Evolutionary conservation across 2,113 vertebrate genomes (phyloP).

Genomic region (Vulpes vulpes): DNA sequence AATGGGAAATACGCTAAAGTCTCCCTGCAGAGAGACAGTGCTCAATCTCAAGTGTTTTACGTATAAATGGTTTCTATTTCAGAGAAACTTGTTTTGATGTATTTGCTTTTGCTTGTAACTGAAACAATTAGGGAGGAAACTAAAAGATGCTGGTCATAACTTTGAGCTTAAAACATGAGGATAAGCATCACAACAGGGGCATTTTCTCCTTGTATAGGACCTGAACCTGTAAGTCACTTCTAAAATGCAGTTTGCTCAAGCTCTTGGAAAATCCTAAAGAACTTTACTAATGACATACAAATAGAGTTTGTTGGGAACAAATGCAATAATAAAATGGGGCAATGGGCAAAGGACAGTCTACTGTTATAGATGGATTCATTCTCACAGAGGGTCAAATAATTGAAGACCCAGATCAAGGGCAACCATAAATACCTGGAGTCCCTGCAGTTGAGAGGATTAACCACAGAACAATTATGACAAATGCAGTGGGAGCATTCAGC

Average conservation of each 20-base stretch:
- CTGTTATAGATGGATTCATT: slow-evolving; percentile 62
- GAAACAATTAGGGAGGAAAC: slow-evolving; percentile 28
- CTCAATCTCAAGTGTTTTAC: neutral
- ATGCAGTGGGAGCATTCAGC: neutral
- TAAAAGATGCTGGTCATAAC: neutral
- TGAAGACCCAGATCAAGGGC: slow-evolving; percentile 54
- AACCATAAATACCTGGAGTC: slow-evolving; percentile 36
- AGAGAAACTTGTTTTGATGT: neutral
- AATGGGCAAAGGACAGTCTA: slow-evolving; percentile 44
- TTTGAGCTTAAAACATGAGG: neutral
- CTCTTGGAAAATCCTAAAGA: slow-evolving; percentile 46
- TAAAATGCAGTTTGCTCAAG: slow-evolving; percentile 44
- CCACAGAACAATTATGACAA: slow-evolving; percentile 53
- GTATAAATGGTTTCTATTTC: slow-evolving; percentile 21
- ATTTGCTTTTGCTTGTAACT: slow-evolving; percentile 54
- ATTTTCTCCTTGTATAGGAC: neutral
- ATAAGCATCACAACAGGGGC: neutral
- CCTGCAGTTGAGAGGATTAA: slow-evolving; percentile 67
- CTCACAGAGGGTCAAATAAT: slow-evolving; percentile 55
- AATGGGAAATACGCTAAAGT: slow-evolving; percentile 29
- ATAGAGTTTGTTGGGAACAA: slow-evolving; percentile 57
- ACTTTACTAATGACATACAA: slow-evolving; percentile 67
- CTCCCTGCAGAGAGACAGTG: neutral
- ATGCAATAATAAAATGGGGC: slow-evolving; percentile 43
- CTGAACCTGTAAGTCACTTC: slow-evolving; percentile 34